Base-by-base conservation (phyloP, 2,797 vertebrate genomes). In the Ctenopoma multispine region DNA sequence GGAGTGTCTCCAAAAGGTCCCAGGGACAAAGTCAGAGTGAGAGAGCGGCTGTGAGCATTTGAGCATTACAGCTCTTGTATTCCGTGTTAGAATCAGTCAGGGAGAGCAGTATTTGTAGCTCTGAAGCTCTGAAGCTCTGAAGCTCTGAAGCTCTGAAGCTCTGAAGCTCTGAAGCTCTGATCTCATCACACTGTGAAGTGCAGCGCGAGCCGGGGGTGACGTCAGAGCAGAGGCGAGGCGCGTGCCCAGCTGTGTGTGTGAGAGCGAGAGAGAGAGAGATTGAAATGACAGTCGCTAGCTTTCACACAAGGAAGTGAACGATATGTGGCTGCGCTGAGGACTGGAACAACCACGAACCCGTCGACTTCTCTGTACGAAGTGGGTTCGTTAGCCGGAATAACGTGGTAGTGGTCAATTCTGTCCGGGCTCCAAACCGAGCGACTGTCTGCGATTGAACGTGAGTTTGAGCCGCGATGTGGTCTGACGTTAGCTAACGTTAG, bases 291-390 rank as follows among this genome's bases (percentile, higher is more conserved):
- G 75, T 68, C 66, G 27, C 36, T n/a, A 36, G 66, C 51, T 61
- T 24, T 57, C 66, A 34, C 36, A 40, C 38, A 51, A 85, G 87
- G 88, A 89, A 88, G 87, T 88, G 56, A 48, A 66, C 18, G 50
- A 46, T 23, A 31, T 36, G 24, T 66, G 21, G 48, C 14, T 12
- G 11, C 15, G 7, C 34, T 47, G 48, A 60, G 27, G 17, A 4
- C 27, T 14, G 18, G 18, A 21, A 54, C 10, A 2, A 12, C 29
- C 60, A 36, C 5, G 2, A 2, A 40, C 0, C 40, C 34, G 11
- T 44, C 10, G 56, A 15, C 2, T 55, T 34, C 1, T 23, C 13
- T 5, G 4, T n/a, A 0, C 14, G 21, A 62, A 77, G 87, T 82
- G 73, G 71, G 79, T 10, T 9, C 3, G 4, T 3, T 8, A 13